Percentiles rank a stretch among this genome's conserved stretches.
Evolutionary conservation across 2,113 vertebrate genomes (phyloP).

Genomic region (Pipra filicauda): DNA sequence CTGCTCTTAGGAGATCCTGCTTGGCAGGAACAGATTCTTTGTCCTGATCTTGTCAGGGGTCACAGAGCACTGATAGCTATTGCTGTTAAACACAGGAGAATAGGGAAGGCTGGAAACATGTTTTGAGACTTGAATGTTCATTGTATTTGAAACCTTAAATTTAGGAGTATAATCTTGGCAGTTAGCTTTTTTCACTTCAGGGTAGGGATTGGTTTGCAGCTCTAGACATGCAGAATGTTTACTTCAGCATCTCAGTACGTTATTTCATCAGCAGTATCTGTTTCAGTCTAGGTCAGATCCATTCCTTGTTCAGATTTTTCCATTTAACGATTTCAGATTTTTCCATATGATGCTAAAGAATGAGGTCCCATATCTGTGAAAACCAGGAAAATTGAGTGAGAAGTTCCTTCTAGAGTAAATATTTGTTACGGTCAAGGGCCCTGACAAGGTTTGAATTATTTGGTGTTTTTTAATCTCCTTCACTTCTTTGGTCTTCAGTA

Average conservation of each 20-base stretch:
- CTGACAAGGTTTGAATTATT: neutral
- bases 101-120: neutral
- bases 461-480: neutral
- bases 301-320: neutral
- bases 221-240: slow-evolving; percentile 3
- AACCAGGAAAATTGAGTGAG: neutral
- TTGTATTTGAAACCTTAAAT: neutral
- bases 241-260: neutral
- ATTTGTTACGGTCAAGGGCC: neutral
- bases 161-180: neutral
- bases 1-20: neutral
- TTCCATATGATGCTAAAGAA: neutral
- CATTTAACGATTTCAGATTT: no score
- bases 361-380: neutral
- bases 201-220: neutral
- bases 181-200: neutral
- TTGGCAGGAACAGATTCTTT: neutral
- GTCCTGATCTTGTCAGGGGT: neutral
- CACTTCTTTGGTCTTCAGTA: neutral
- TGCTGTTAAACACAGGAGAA: neutral
- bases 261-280: neutral
- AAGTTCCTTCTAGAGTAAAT: neutral
- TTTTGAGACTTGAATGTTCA: neutral
- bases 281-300: neutral
- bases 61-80: neutral